These are phyloP conservation scores for Mormoops blainvillei DNA, from an alignment of 2,113 vertebrate species.

Conservation along the genomic window DNA sequence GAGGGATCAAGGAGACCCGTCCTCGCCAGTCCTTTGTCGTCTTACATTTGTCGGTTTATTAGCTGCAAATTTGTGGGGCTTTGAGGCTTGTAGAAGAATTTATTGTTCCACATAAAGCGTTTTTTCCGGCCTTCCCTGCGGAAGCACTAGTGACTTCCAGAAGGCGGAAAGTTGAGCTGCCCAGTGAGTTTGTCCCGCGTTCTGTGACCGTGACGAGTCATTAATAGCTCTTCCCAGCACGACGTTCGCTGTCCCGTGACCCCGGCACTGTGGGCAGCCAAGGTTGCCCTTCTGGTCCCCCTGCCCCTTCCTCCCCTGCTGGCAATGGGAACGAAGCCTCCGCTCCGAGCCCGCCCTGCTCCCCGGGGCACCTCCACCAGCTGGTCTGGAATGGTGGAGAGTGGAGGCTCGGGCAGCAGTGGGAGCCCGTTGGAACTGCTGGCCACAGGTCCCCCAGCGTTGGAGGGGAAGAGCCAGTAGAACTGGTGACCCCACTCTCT, in stretches of 20 bases:
- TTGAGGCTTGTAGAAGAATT: constrained; percentile 80
- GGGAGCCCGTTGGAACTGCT: not conserved
- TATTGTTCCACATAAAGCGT: constrained; percentile 78
- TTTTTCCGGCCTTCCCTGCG: constrained; percentile 72
- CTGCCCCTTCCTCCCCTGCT: constrained; percentile 2
- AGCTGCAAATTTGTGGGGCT: constrained; percentile 79
- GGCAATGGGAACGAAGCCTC: not conserved
- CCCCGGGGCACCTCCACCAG: not conserved
- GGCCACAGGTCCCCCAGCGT: not conserved
- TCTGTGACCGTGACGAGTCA: constrained; percentile 55
- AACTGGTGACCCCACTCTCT: accelerated
- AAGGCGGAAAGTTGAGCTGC: constrained; percentile 79
- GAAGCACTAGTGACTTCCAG: constrained; percentile 80
- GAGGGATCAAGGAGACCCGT: constrained; percentile 46
- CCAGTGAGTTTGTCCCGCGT: constrained; percentile 18
- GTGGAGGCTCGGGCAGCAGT: not conserved
- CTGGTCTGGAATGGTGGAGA: not conserved
- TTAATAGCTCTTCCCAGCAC: constrained; percentile 70
- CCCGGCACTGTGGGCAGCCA: not conserved
- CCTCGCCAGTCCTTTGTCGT: constrained; percentile 70
- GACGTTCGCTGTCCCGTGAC: constrained; percentile 20
- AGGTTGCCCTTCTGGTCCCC: not conserved
- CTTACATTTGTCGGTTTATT: constrained; percentile 77
- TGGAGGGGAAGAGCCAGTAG: not conserved
- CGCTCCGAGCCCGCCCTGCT: not conserved